Evolutionary conservation across 2,113 vertebrate species (phyloP), one percentile per base, ranked within the genome.

Genomic region (Toxostoma redivivum): DNA sequence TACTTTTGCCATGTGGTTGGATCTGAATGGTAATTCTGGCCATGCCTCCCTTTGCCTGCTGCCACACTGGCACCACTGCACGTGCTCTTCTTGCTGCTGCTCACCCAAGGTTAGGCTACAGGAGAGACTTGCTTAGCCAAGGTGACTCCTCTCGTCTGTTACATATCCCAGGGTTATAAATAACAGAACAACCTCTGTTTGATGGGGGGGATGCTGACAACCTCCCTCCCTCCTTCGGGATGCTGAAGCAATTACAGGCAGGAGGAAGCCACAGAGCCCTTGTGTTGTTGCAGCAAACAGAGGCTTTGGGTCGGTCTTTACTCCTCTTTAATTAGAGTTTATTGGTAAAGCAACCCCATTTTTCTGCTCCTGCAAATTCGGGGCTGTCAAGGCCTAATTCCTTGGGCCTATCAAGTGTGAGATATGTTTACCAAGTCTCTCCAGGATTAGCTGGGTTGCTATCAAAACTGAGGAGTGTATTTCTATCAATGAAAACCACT

Each of bases 141-240:
- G 97, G 95, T 93, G 92, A 94, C 89, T 92, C 87, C 82, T 93
- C 95, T 97, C 62, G 28, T 92, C 89, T 97, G 94, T 93, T 94
- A 90, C 82, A 83, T 78, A 96, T 88, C 86, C 31, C 30, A 24
- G 71, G 83, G 74, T 93, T 86, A 92, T 95, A 95, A 97, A 92
- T 91, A 96, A 92, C 58, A 64, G 72, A 90, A 44, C 78, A 84
- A 95, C 81, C 86, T 91, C 80, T 25, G 21, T 65, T 70, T 83
- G 78, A 71, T 65, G 67, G 71, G 64, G 71, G 86, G 64, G 57
- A 81, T 64, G 66, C 74, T 90, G 74, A 50, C 81, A 73, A 21
- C 40, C 67, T 87, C 90, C 80, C 76, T 94, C 74, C 76, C 25
- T 81, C 74, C 51, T 82, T 71, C 1, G 18, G 64, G 89, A 70